Conservation (phyloP, 1,140 invertebrate genomes). For the Neomicropteryx cornuta region DNA sequence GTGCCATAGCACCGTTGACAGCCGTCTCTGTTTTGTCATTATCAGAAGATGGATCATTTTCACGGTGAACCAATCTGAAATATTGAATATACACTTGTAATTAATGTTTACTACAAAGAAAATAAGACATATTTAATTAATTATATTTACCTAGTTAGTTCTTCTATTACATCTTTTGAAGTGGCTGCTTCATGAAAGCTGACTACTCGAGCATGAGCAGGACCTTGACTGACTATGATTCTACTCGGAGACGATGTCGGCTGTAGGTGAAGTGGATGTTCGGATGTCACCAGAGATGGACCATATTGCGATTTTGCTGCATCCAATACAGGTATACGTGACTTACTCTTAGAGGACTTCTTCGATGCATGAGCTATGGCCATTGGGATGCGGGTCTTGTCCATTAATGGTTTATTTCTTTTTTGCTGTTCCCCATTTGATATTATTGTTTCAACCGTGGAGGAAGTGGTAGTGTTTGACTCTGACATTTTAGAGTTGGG, state of each 20-base stretch:
- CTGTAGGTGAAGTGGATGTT: too few relatives aligned
- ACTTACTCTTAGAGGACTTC: too few relatives aligned
- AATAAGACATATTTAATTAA: background rate
- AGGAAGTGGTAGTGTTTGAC: conserved; percentile 54
- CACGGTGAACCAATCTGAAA: conserved; percentile 46
- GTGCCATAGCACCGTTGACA: conserved; percentile 22
- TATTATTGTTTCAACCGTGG: conserved; percentile 49
- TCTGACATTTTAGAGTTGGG: conserved; percentile 42
- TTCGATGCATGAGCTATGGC: conserved; percentile 26
- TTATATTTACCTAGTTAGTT: conserved; percentile 46
- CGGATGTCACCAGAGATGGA: too few relatives aligned
- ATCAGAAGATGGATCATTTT: conserved; percentile 19
- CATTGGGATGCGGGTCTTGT: conserved; percentile 36
- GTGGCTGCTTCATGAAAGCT: conserved; percentile 61
- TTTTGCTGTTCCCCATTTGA: conserved; percentile 24
- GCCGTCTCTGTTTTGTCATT: conserved; percentile 20
- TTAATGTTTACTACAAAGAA: background rate
- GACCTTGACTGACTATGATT: conserved; percentile 27
- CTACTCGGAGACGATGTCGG: conserved; percentile 29
- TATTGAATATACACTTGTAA: conserved; percentile 4
- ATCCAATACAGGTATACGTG: too few relatives aligned
- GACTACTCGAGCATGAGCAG: conserved; percentile 31
- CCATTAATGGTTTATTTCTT: conserved; percentile 20
- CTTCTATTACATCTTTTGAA: conserved; percentile 65
- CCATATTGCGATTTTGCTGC: too few relatives aligned